These are phyloP conservation scores for Merodon equestris DNA, from an alignment of 2,888 invertebrate genomes.

Conservation along the genomic window DNA sequence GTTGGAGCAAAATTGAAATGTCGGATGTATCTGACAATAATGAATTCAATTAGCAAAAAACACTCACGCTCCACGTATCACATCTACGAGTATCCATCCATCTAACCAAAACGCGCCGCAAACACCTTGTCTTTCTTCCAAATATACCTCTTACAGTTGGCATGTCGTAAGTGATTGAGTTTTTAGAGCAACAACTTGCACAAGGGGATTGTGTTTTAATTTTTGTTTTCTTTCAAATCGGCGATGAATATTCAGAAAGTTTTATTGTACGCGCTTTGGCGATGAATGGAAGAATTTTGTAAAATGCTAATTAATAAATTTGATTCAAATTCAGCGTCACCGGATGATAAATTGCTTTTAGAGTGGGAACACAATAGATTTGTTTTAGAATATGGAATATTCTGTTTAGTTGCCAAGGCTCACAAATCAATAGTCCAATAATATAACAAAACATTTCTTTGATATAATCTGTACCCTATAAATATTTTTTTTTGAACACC, in stretches of 20 bases:
- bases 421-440: conserved; percentile 33
- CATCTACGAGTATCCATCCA: conserved; percentile 42
- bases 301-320: conserved; percentile 69
- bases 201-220: conserved; percentile 40
- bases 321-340: conserved; percentile 55
- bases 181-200: background rate
- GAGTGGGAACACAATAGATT: background rate
- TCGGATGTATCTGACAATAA: conserved; percentile 68
- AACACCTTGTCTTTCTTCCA: background rate
- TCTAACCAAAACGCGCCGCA: conserved; percentile 17
- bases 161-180: conserved; percentile 53
- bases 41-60: conserved; percentile 68
- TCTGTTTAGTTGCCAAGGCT: background rate
- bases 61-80: conserved; percentile 67
- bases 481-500: conserved; percentile 41
- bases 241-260: conserved; percentile 66
- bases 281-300: conserved; percentile 60
- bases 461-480: background rate
- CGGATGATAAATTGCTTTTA: conserved; percentile 28
- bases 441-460: background rate
- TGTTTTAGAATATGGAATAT: background rate
- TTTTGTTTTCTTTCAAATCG: conserved; percentile 50
- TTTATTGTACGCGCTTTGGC: conserved; percentile 45
- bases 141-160: conserved; percentile 39
- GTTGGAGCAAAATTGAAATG: conserved; percentile 55